Conservation (phyloP, 2,113 vertebrate genomes). For the Megaleporinus macrocephalus region DNA sequence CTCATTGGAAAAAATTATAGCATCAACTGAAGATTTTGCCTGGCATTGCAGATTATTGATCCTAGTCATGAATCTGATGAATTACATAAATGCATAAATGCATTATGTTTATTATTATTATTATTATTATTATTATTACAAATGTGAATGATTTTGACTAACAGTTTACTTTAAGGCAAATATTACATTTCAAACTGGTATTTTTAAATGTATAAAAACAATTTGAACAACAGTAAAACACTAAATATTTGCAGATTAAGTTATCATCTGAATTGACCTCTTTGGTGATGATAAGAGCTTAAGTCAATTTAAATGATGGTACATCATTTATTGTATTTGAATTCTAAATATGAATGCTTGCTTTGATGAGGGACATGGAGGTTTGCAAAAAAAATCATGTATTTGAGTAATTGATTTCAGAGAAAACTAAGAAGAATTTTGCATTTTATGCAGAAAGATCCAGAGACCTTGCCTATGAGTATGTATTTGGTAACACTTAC, state of each 20-base stretch:
- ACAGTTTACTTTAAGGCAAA: background rate
- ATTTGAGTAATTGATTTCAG: background rate
- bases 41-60: background rate
- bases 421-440: background rate
- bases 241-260: background rate
- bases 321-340: background rate
- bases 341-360: background rate
- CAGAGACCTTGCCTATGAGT: background rate
- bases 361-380: background rate
- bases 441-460: background rate
- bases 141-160: background rate
- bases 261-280: background rate
- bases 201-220: background rate
- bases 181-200: background rate
- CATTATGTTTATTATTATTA: background rate
- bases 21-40: background rate
- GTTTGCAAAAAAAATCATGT: background rate
- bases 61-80: background rate
- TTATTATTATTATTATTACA: no score
- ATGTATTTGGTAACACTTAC: background rate
- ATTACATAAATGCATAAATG: no score
- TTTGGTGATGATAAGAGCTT: background rate
- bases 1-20: background rate
- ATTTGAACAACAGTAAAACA: background rate
- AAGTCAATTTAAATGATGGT: background rate